phyloP scores from a whole-genome alignment of 2,888 invertebrate genomes.

The Torymus aiolomorphi region DNA sequence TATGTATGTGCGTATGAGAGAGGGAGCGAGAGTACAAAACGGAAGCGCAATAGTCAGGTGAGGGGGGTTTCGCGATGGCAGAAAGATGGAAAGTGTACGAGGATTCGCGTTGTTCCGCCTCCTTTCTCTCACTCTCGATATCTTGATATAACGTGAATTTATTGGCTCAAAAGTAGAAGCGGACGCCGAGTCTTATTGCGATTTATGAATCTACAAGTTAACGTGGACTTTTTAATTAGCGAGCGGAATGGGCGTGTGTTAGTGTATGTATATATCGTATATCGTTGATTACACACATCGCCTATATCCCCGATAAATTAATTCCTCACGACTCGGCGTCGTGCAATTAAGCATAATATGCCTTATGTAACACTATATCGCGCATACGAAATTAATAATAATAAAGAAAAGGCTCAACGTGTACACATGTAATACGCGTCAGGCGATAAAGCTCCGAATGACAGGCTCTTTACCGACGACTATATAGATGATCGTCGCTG shows the following conservation, averaged over 20 bases:
- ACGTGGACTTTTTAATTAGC: conserved; percentile 9
- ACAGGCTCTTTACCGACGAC: not conserved
- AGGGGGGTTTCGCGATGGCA: too few relatives aligned
- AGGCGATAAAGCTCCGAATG: too few relatives aligned
- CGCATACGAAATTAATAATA: too few relatives aligned
- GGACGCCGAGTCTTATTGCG: not conserved
- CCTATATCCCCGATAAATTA: conserved; percentile 1
- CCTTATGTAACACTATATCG: not conserved
- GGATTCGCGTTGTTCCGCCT: too few relatives aligned
- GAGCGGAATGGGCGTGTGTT: not conserved
- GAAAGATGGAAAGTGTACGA: too few relatives aligned
- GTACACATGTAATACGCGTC: too few relatives aligned
- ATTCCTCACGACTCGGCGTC: not conserved
- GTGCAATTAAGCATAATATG: too few relatives aligned
- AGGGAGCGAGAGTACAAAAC: too few relatives aligned
- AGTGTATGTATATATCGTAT: not conserved
- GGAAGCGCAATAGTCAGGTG: too few relatives aligned
- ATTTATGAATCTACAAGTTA: conserved; percentile 6
- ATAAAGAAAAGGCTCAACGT: too few relatives aligned
- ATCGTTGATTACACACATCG: not conserved
- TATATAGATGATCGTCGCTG: not conserved
- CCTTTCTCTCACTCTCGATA: too few relatives aligned
- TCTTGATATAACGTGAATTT: not conserved
- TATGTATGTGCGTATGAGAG: too few relatives aligned
- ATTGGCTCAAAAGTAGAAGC: not conserved